Percentiles rank a stretch among this genome's conserved stretches.
These are phyloP conservation scores for Phrynocephalus vlangalii DNA, from an alignment of 2,797 vertebrate genomes.

Conservation along the genomic window DNA sequence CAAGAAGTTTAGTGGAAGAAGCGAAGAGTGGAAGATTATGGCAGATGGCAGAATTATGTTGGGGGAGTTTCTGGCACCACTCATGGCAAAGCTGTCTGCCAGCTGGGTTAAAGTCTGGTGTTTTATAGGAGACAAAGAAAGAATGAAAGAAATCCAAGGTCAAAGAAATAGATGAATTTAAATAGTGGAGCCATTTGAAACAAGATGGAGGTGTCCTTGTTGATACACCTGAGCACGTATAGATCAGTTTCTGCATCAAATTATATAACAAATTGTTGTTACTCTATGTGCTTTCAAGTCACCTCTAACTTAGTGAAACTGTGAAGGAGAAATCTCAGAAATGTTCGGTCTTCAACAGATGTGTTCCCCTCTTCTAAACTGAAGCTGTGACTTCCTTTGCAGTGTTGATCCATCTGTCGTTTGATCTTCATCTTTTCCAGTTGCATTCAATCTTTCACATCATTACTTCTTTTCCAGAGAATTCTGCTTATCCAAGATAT, in stretches of 20 bases:
- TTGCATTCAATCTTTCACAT: too few relatives aligned
- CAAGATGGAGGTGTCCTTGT: background rate
- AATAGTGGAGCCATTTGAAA: constrained; percentile 49
- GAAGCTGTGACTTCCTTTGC: too few relatives aligned
- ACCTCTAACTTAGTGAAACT: too few relatives aligned
- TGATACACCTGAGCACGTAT: background rate
- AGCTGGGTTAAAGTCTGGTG: constrained; percentile 22
- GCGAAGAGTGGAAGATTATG: constrained; percentile 45
- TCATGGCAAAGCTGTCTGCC: constrained; percentile 53
- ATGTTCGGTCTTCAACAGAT: too few relatives aligned
- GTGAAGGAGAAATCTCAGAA: too few relatives aligned
- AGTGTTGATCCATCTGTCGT: too few relatives aligned
- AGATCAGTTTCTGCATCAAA: background rate
- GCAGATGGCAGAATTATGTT: constrained; percentile 70
- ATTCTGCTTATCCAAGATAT: too few relatives aligned
- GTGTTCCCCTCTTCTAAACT: too few relatives aligned
- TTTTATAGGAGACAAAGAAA: constrained; percentile 44
- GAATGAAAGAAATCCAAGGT: constrained; percentile 58
- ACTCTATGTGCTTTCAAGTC: background rate
- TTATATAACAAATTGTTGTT: background rate
- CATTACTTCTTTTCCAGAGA: too few relatives aligned
- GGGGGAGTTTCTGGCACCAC: constrained; percentile 61
- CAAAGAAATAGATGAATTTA: constrained; percentile 53
- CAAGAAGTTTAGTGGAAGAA: constrained; percentile 58
- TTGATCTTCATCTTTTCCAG: too few relatives aligned